Base-by-base conservation (phyloP, 2,888 invertebrate genomes). In the Holacanthella duospinosa region DNA sequence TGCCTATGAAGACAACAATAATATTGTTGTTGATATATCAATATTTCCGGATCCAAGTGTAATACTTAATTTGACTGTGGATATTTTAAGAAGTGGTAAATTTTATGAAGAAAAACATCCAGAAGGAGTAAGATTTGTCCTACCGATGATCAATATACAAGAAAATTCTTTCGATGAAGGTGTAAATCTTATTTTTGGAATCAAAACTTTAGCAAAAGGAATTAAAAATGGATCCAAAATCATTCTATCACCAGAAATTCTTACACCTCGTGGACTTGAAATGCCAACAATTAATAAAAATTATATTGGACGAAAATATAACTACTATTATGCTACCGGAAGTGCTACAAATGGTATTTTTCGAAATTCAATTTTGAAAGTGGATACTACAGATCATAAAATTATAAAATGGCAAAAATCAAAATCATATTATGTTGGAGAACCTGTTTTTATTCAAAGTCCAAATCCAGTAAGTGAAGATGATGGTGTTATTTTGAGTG, bases 221-320 rank as follows among this genome's bases (percentile, higher is more conserved):
- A 66, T 74, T 12, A 71, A 74, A 64, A 70, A 71, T 60, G 75
- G 75, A 27, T 74, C 75, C 12, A 70, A 72, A 4, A 66, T 75
- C 2, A 63, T 75, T 6, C 56, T 75, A 9, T 68, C 66, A 21
- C 63, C 68, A 26, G 66, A 72, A 60, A 57, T 60, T 55, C 64
- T 75, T 43, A 69, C 71, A 0, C 72, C 74, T 48, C 70, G 71
- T 4, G 76, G 76, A 24, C 75, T 77, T 62, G 81, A 81, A 64
- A 75, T 80, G 62, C 81, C 81, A 1, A 75, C 77, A 16, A 77
- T 80, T 61, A 80, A 81, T 72, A 76, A 76, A 62, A 69, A 74
- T 27, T 75, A 74, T 64, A 27, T 64, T 19, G 63, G 63, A 26
- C 76, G 75, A 64, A 76, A 77, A 61, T 80, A 81, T 74, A 75